These are phyloP conservation scores for Semaprochilodus insignis DNA, from an alignment of 2,797 vertebrate species.

Conservation along the genomic window DNA sequence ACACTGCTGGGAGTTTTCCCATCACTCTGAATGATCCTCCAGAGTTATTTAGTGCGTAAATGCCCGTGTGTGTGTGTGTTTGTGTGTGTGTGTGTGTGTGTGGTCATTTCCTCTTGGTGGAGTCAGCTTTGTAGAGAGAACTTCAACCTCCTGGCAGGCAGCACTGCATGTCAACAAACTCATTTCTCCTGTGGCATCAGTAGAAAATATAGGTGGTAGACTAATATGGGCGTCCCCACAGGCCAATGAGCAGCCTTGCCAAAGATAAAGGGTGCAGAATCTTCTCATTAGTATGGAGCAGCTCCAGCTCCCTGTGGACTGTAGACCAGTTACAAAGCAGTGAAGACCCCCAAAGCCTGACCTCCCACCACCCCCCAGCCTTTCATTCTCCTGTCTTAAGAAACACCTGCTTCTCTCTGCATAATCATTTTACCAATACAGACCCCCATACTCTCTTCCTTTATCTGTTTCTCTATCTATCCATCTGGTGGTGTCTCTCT, in stretches of 20 bases:
- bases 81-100: too few relatives aligned
- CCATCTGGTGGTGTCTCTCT: not conserved
- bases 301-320: conserved; percentile 1
- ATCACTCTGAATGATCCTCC: not conserved
- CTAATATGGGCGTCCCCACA: too few relatives aligned
- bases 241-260: too few relatives aligned
- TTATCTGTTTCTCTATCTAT: not conserved
- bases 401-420: conserved; percentile 38
- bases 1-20: not conserved
- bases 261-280: too few relatives aligned
- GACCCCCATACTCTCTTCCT: not conserved
- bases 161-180: not conserved
- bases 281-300: not conserved
- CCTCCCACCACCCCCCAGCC: not conserved
- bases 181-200: not conserved
- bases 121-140: not conserved
- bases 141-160: not conserved
- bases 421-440: conserved; percentile 27
- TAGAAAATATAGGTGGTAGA: too few relatives aligned
- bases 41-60: not conserved
- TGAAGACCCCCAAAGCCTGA: conserved; percentile 3
- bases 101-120: not conserved
- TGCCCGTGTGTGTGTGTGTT: not conserved
- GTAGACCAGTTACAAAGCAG: conserved; percentile 6
- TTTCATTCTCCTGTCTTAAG: conserved; percentile 12